These are phyloP conservation scores for Drosophila fulvimacula DNA, from an alignment of 2,888 invertebrate species.

Conservation along the genomic window DNA sequence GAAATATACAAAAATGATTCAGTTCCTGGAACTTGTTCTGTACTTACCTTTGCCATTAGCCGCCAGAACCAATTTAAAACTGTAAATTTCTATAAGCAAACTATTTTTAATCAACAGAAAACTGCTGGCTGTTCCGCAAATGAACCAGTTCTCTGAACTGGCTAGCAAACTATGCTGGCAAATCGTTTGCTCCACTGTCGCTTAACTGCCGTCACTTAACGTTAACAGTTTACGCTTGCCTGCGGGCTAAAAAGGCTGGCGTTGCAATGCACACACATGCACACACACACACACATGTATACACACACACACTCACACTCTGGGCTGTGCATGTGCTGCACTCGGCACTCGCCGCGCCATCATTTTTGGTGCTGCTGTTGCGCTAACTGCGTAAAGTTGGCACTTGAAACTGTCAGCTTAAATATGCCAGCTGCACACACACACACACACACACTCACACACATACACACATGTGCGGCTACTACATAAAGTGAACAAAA, in stretches of 20 bases:
- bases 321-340: constrained; percentile 2
- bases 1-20: not conserved
- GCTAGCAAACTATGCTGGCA: not conserved
- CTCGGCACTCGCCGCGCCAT: constrained; percentile 38
- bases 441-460: constrained; percentile 37
- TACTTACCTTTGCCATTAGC: not conserved
- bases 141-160: constrained; percentile 14
- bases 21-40: constrained; percentile 9
- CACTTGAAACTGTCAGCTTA: constrained; percentile 80
- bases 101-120: not conserved
- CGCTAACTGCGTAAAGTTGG: constrained; percentile 80
- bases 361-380: constrained; percentile 75
- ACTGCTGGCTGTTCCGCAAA: not conserved
- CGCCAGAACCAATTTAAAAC: not conserved
- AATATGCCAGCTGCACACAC: constrained; percentile 74
- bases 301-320: constrained; percentile 15
- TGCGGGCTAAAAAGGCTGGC: constrained; percentile 78
- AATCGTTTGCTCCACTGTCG: constrained; percentile 64
- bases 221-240: constrained; percentile 80
- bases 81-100: not conserved
- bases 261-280: constrained; percentile 59
- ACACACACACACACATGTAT: constrained; percentile 19
- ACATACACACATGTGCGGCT: constrained; percentile 29
- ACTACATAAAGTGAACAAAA: constrained; percentile 75
- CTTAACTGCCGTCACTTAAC: constrained; percentile 80